A percentile compares a stretch with the other conserved stretches of the same genome.
Evolutionary conservation across 2,113 vertebrate species (phyloP).

Genomic region (Helogale parvula): DNA sequence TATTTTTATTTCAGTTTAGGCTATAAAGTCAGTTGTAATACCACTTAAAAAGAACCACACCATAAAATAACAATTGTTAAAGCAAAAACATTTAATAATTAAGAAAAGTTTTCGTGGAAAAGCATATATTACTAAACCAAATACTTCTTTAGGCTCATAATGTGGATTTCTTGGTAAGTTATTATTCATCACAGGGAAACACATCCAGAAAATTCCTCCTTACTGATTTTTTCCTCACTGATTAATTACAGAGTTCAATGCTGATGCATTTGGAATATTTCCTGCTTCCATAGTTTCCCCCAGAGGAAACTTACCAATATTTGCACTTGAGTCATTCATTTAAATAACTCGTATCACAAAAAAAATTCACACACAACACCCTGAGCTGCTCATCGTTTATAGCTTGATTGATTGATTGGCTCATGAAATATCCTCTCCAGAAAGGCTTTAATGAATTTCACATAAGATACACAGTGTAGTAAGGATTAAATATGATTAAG

Average conservation of each 20-base stretch:
- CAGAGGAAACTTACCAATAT: background rate
- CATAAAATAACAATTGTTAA: background rate
- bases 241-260: background rate
- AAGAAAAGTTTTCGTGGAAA: background rate
- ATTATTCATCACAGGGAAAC: background rate
- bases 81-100: background rate
- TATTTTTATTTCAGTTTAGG: background rate
- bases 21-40: background rate
- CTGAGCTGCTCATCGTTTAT: background rate
- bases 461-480: rapidly evolving
- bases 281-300: background rate
- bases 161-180: background rate
- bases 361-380: background rate
- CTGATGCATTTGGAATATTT: background rate
- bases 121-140: background rate
- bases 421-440: background rate
- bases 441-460: background rate
- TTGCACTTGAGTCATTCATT: background rate
- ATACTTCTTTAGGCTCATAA: background rate
- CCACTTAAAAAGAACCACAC: background rate
- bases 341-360: background rate
- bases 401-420: background rate
- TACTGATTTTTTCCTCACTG: background rate
- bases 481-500: background rate
- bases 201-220: background rate